Evolutionary conservation across 1,140 invertebrate species (phyloP).

Genomic region (Sycobia sp.): DNA sequence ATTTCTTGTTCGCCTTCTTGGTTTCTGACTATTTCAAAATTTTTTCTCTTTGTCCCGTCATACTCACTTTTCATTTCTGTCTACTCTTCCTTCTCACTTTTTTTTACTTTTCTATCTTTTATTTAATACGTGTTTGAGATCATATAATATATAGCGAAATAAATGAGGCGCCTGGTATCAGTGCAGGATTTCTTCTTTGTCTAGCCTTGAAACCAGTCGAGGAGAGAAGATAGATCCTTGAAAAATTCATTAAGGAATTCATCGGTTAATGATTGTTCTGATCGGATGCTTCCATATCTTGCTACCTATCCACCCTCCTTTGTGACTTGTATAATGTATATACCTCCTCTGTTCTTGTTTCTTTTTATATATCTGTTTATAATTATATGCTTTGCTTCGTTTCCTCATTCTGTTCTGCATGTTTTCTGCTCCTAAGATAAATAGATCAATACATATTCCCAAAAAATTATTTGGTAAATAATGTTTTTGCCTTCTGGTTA

Average conservation of each 20-base stretch:
- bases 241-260: conserved; percentile 53
- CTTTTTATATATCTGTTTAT: background rate
- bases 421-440: no score
- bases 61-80: conserved; percentile 10
- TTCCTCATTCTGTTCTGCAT: no score
- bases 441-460: no score
- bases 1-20: background rate
- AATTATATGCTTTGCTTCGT: background rate
- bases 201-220: conserved; percentile 31
- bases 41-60: conserved; percentile 3
- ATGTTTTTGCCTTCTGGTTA: no score
- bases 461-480: no score
- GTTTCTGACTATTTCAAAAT: no score
- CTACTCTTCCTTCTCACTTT: conserved; percentile 6
- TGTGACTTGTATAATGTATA: no score
- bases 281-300: conserved; percentile 23
- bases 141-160: background rate
- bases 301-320: no score
- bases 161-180: background rate
- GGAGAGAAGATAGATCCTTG: conserved; percentile 37
- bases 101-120: background rate
- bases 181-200: conserved; percentile 1
- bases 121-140: no score
- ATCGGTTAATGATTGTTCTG: conserved; percentile 51
- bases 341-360: background rate